Base-by-base conservation (phyloP, 2,797 vertebrate genomes). In the Sebastiscus tertius region DNA sequence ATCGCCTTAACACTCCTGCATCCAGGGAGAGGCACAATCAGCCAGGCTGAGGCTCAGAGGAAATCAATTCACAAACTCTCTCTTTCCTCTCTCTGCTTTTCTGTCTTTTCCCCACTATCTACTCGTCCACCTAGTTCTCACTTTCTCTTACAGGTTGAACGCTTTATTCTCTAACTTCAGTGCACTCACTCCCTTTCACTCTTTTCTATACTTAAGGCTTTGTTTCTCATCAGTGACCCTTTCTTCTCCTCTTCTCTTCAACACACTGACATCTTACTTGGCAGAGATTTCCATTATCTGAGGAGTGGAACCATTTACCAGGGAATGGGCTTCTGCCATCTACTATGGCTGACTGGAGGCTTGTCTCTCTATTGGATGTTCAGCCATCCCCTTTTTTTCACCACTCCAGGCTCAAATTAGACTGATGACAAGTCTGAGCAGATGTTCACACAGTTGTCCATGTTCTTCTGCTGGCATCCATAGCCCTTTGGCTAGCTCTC, bases 221-320 rank as follows among this genome's bases (percentile, higher is more conserved):
- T 81, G 84, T 80, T 81, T 84, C 79, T 84, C 72, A 73, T 79
- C 86, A 81, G 69, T 31, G 80, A 24, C n/a, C 69, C 77, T 83
- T 52, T 84, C 61, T 69, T n/a, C 31, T 58, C 56, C 72, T 72
- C 60, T 55, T 49, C 73, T 69, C 80, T 72, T 81, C 74, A 79
- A 77, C 75, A 74, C 64, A 42, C 68, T 86, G 79, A 87, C 81
- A 77, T 89, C 84, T 88, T 79, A 86, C 74, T 88, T 77, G 87
- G 80, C 80, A 85, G 84, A 88, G 81, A 89, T 91, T 94, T 91
- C 79, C 55, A 92, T 94, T 94, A 92, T 87, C 84, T 69, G 64
- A 89, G 84, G 80, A 93, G 90, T 81, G 81, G 81, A 91, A 74
- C 79, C 81, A 59, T 93, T 93, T 93, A 87, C 79, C 79, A 85